Conservation (phyloP, 2,113 vertebrate genomes). For the Oxyruncus cristatus region DNA sequence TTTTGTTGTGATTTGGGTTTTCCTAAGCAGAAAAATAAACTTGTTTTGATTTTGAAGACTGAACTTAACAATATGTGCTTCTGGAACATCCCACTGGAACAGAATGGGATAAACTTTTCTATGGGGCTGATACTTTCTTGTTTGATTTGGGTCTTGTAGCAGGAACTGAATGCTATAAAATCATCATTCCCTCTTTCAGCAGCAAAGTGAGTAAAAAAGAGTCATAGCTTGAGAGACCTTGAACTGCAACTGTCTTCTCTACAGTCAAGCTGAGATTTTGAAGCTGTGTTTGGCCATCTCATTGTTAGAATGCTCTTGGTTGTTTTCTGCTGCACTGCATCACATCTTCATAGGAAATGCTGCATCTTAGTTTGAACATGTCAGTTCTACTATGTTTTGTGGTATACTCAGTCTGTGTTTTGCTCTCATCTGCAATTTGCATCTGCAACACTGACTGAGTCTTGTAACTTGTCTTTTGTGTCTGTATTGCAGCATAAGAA, state of each 20-base stretch:
- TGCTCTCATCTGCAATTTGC: neutral
- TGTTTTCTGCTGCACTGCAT: neutral
- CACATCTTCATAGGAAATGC: neutral
- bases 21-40: neutral
- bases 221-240: neutral
- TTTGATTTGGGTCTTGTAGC: neutral
- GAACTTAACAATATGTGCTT: constrained; percentile 74
- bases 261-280: neutral
- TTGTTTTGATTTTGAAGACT: constrained; percentile 50
- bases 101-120: constrained; percentile 29
- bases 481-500: neutral
- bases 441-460: neutral
- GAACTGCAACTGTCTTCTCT: neutral
- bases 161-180: neutral
- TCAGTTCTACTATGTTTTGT: neutral
- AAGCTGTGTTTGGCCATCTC: neutral
- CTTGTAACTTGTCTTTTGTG: neutral
- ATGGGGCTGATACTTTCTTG: neutral
- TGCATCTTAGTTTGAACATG: neutral
- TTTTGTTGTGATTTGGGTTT: neutral
- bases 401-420: neutral
- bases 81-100: constrained; percentile 68
- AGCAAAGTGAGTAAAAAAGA: neutral
- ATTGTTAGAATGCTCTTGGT: neutral
- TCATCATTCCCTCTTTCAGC: neutral